A percentile compares a stretch with the other conserved stretches of the same genome.
Conservation (phyloP, 1,140 invertebrate genomes). For the Spodoptera litura region DNA sequence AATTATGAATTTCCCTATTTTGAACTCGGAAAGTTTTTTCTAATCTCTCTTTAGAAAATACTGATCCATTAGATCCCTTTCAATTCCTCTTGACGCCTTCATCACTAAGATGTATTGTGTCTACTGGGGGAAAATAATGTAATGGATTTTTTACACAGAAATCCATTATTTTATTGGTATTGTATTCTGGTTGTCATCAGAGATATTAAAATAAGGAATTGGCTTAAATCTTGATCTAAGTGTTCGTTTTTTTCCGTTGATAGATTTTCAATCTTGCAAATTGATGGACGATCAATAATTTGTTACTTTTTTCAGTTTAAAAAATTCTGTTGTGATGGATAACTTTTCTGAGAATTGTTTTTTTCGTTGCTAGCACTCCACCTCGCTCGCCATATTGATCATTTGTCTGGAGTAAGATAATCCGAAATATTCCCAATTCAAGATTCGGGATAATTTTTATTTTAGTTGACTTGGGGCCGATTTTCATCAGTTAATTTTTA, state of each 20-base stretch:
- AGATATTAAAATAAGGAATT: conserved; percentile 30
- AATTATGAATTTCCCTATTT: conserved; percentile 47
- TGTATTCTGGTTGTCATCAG: conserved; percentile 17
- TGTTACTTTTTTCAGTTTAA: too few species aligned
- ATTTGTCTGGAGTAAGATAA: too few species aligned
- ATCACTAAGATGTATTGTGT: conserved; percentile 48
- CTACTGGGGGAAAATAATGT: conserved; percentile 52
- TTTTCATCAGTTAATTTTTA: too few species aligned
- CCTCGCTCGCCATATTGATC: too few species aligned
- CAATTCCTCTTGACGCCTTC: conserved; percentile 50
- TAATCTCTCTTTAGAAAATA: conserved; percentile 42
- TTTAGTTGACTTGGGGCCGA: too few species aligned
- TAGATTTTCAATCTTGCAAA: neutral
- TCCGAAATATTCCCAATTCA: too few species aligned
- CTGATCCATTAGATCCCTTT: conserved; percentile 55
- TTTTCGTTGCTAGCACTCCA: too few species aligned
- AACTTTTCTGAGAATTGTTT: too few species aligned
- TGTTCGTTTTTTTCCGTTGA: neutral
- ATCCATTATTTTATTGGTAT: conserved; percentile 46
- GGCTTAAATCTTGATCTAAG: neutral
- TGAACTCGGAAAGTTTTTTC: conserved; percentile 38
- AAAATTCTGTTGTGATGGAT: too few species aligned
- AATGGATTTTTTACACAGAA: conserved; percentile 50
- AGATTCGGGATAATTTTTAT: too few species aligned
- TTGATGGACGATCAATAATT: neutral